Conservation (phyloP, 2,797 vertebrate genomes). For the Clarias pachynema region DNA sequence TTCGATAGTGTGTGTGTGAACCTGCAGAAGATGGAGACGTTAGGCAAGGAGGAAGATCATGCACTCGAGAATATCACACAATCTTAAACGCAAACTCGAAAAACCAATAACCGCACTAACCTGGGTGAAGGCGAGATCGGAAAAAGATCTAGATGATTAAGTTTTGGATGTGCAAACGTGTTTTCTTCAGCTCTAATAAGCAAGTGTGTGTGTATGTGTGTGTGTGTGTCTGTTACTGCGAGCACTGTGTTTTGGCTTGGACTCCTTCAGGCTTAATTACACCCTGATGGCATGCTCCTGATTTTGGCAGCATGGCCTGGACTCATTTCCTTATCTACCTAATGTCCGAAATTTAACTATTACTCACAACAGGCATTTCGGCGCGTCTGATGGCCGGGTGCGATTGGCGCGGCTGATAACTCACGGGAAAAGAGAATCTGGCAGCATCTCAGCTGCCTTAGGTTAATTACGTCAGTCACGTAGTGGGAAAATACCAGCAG, state of each 20-base stretch:
- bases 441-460: slow-evolving; percentile 29
- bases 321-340: slow-evolving; percentile 82
- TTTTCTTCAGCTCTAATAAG: slow-evolving; percentile 22
- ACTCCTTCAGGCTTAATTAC: slow-evolving; percentile 46
- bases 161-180: slow-evolving; percentile 18
- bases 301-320: slow-evolving; percentile 54
- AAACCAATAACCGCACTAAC: slow-evolving; percentile 22
- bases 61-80: slow-evolving; percentile 18
- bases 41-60: slow-evolving; percentile 14
- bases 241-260: slow-evolving; percentile 38
- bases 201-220: not conserved
- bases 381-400: slow-evolving; percentile 29
- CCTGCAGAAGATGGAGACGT: slow-evolving; percentile 46
- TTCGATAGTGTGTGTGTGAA: slow-evolving; percentile 83
- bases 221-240: slow-evolving; percentile 25
- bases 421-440: slow-evolving; percentile 80
- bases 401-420: slow-evolving; percentile 82
- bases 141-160: slow-evolving; percentile 16
- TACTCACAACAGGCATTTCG: slow-evolving; percentile 82
- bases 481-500: slow-evolving; percentile 44
- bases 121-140: not conserved
- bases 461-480: slow-evolving; percentile 47
- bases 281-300: slow-evolving; percentile 50
- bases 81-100: slow-evolving; percentile 2
- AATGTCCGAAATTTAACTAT: slow-evolving; percentile 84